These are phyloP conservation scores for Yasuhikotakia modesta DNA, from an alignment of 2,797 vertebrate species.

Conservation along the genomic window DNA sequence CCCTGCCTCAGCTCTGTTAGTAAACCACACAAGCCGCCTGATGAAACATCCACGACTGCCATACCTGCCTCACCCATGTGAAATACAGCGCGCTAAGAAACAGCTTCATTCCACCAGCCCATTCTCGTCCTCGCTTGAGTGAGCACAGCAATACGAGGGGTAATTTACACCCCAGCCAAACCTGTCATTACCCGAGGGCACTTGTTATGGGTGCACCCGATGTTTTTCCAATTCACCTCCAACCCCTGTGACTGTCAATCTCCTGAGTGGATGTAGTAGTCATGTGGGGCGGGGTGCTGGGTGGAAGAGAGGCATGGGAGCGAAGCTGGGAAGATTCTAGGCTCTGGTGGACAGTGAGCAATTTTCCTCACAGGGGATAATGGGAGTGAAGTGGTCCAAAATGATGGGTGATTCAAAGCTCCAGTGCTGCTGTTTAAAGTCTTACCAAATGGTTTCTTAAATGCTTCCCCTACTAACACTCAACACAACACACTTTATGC, in stretches of 20 bases:
- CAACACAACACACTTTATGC: conserved; percentile 5
- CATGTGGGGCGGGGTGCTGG: conserved; percentile 36
- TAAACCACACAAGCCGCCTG: conserved; percentile 52
- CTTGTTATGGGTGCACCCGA: conserved; percentile 66
- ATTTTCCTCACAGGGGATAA: conserved; percentile 76
- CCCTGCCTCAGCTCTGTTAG: conserved; percentile 56
- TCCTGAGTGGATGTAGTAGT: conserved; percentile 57
- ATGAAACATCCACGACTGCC: conserved; percentile 46
- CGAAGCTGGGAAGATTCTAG: conserved; percentile 73
- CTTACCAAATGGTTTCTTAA: conserved; percentile 59
- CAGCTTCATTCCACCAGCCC: conserved; percentile 54
- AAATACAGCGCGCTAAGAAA: conserved; percentile 49
- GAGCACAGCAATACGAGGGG: conserved; percentile 57
- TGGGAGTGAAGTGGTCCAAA: conserved; percentile 63
- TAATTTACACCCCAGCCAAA: conserved; percentile 73
- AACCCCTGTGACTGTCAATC: conserved; percentile 63
- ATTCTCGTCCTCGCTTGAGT: conserved; percentile 49
- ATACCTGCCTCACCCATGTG: conserved; percentile 45
- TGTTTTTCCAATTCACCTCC: conserved; percentile 65
- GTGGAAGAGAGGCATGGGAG: conserved; percentile 39
- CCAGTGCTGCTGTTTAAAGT: conserved; percentile 71
- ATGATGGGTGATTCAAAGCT: conserved; percentile 67
- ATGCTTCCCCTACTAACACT: conserved; percentile 12
- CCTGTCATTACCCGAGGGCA: conserved; percentile 76
- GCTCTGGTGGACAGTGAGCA: conserved; percentile 67